These are phyloP conservation scores for Rhorus exstirpatorius DNA, from an alignment of 2,888 invertebrate species.

Conservation along the genomic window DNA sequence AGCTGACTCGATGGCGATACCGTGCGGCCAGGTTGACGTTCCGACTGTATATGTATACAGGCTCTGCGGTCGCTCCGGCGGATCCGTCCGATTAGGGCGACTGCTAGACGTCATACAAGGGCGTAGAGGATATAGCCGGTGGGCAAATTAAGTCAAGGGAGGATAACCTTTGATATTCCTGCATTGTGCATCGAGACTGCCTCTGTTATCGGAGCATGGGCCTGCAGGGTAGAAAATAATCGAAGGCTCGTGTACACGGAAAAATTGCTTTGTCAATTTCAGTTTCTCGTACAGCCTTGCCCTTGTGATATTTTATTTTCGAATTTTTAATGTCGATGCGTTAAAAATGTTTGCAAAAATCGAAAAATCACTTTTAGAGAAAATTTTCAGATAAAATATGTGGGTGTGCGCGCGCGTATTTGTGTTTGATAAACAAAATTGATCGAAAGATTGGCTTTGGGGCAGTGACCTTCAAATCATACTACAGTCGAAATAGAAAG, in stretches of 20 bases:
- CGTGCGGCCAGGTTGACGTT: constrained; percentile 30
- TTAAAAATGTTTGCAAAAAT: no score
- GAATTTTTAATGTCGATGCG: no score
- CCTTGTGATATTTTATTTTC: no score
- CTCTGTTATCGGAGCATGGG: neutral
- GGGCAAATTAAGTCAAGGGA: constrained; percentile 24
- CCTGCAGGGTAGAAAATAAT: neutral
- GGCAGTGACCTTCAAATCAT: no score
- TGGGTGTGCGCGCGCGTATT: no score
- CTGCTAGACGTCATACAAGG: constrained; percentile 2
- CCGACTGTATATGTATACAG: constrained; percentile 21
- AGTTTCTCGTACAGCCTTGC: no score
- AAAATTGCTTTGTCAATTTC: neutral
- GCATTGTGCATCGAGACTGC: neutral
- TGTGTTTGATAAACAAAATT: no score
- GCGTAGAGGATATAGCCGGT: neutral
- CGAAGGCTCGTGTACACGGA: neutral
- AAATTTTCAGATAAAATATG: no score
- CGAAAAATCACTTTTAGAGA: no score
- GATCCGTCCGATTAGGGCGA: constrained; percentile 30
- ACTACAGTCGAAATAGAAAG: no score
- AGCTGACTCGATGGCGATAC: constrained; percentile 18
- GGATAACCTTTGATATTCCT: constrained; percentile 24
- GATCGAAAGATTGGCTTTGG: no score
- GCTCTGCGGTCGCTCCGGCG: constrained; percentile 38